Conservation (phyloP, 2,888 invertebrate species). For the Adelognathus sp. region DNA sequence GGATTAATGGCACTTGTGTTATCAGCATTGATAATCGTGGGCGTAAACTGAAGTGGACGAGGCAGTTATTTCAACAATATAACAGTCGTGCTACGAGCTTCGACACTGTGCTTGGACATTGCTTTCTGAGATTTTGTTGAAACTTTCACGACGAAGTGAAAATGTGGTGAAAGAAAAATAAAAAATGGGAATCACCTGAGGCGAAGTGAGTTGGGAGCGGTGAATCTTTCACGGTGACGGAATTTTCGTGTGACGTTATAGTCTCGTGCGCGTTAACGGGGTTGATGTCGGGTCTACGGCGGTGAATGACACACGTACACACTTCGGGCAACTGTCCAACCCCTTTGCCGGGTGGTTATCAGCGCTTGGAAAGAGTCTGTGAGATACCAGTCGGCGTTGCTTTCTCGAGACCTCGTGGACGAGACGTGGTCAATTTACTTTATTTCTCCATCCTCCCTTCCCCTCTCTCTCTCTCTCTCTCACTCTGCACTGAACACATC, state of each 20-base stretch:
- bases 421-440: not conserved
- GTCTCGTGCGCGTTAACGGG: constrained; percentile 58
- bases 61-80: not conserved
- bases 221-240: not conserved
- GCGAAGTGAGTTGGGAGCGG: not conserved
- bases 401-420: constrained; percentile 1
- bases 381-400: not conserved
- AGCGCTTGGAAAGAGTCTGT: not conserved
- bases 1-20: too few species aligned
- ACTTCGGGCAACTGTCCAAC: not conserved
- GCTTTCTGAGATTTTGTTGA: not conserved
- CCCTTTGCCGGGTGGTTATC: not conserved
- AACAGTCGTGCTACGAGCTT: not conserved
- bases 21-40: not conserved
- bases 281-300: constrained; percentile 66
- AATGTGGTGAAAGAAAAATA: too few species aligned
- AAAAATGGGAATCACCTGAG: constrained; percentile 44
- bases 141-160: not conserved
- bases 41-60: not conserved
- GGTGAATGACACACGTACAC: constrained; percentile 62
- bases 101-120: not conserved
- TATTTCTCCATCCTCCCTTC: not conserved
- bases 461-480: not conserved
- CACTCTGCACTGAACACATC: too few species aligned
- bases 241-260: constrained; percentile 22